Evolutionary conservation across 2,888 invertebrate species (phyloP).

Genomic region (Protonemura montana): DNA sequence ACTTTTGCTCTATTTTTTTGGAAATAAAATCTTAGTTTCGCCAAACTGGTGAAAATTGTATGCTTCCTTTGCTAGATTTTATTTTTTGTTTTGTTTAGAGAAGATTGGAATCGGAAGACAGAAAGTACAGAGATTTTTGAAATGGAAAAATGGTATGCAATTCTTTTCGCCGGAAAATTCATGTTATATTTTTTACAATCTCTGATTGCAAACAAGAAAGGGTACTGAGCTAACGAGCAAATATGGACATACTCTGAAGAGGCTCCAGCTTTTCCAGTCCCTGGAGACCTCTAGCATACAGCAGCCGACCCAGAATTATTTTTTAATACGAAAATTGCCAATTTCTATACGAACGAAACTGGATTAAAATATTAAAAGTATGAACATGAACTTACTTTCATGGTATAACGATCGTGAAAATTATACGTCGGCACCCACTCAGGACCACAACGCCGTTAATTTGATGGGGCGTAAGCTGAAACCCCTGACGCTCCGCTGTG

Average conservation of each 20-base stretch:
- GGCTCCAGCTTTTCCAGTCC: not conserved
- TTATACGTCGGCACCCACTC: not conserved
- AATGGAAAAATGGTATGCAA: not conserved
- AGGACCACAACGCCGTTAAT: not conserved
- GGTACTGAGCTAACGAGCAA: not conserved
- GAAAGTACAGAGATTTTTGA: no score
- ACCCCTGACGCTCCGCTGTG: not conserved
- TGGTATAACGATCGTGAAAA: not conserved
- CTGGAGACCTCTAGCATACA: not conserved
- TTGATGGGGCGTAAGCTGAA: not conserved
- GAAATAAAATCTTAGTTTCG: not conserved
- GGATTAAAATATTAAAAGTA: not conserved
- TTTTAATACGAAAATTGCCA: not conserved
- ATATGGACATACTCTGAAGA: not conserved
- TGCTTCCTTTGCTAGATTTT: not conserved
- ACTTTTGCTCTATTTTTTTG: not conserved
- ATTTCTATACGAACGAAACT: not conserved
- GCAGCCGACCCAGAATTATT: not conserved
- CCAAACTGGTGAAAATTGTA: not conserved
- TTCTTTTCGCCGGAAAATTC: not conserved
- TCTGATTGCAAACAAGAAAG: not conserved
- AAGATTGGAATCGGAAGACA: no score
- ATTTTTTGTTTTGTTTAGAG: not conserved
- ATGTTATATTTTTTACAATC: no score
- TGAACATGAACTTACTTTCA: not conserved